Evolutionary conservation across 2,113 vertebrate species (phyloP).

Genomic region (Chloebia gouldiae): DNA sequence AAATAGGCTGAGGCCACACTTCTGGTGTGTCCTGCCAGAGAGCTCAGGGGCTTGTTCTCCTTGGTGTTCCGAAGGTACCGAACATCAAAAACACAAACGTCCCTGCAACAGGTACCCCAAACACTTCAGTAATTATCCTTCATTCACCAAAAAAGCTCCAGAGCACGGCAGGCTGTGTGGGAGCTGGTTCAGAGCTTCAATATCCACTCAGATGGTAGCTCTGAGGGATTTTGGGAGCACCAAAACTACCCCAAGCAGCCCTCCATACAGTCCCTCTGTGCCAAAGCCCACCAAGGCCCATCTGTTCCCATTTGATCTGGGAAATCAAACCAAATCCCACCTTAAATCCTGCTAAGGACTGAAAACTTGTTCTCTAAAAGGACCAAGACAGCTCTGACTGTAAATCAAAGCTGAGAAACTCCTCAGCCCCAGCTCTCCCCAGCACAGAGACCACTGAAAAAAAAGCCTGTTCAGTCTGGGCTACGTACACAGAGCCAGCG

Average conservation of each 20-base stretch:
- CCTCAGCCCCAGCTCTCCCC: neutral
- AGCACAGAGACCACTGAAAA: neutral
- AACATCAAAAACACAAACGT: constrained; percentile 79
- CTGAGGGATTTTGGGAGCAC: neutral
- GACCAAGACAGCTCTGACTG: neutral
- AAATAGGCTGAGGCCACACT: constrained; percentile 84
- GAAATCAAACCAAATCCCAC: neutral
- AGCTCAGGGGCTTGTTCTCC: constrained; percentile 65
- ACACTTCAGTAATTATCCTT: too few species aligned
- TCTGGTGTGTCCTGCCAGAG: constrained; percentile 72
- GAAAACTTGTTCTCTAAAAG: neutral
- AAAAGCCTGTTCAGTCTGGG: rapidly evolving
- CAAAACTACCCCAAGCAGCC: neutral
- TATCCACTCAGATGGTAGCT: neutral
- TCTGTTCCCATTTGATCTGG: neutral
- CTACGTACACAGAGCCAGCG: constrained; percentile 75
- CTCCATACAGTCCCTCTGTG: neutral
- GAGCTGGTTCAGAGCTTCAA: neutral
- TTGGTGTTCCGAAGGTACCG: constrained; percentile 70
- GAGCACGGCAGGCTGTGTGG: rapidly evolving
- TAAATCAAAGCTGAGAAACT: rapidly evolving
- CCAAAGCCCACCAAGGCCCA: neutral
- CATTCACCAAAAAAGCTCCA: rapidly evolving
- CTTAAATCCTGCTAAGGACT: neutral
- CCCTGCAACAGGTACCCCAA: constrained; percentile 62